Base-by-base conservation (phyloP, 2,113 vertebrate species). In the Ictalurus furcatus region DNA sequence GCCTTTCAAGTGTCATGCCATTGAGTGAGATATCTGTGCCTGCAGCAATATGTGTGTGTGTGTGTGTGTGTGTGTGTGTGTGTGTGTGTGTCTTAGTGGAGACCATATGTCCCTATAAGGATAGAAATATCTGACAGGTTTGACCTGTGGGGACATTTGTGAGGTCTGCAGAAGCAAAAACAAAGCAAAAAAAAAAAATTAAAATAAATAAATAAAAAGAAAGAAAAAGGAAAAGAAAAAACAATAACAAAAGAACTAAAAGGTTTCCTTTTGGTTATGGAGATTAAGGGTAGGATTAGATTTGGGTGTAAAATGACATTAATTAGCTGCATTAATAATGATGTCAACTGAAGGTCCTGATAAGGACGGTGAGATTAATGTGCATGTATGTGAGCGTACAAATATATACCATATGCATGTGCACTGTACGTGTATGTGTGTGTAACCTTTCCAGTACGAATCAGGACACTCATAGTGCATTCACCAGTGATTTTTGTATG, bases 1-100 rank as follows among this genome's bases (percentile, higher is more conserved):
- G 63, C 56, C 86, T 89, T 89, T 87, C 67, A 88, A 89, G 88
- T 89, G 88, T 37, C 12, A 52, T 37, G 81, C 76, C 14, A 61
- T 44, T 34, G 34, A 81, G 74, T 54, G 67, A 90, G 87, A 88
- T 56, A 56, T 89, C 65, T 85, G 81, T 80, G 59, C 59, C 78
- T 86, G 80, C 48, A 73, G 87, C 80, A 61, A 37, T n/a, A 23
- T 48, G 12, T 58, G 40, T 63, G 73, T 59, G 30, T 82, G 79
- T 71, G 71, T 67, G 61, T 48, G 76, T 40, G 19, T 44, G 52
- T 54, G 52, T 54, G 52, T 9, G 48, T 52, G 48, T 52, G 7
- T 52, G 9, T 11, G 37, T 3, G 58, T 59, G 59, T 23, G 59
- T 21, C 6, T 30, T 56, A 6, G 1, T 56, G 16, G 28, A 80